Base-by-base conservation (phyloP, 2,888 invertebrate species). In the Oligia fasciuncula region DNA sequence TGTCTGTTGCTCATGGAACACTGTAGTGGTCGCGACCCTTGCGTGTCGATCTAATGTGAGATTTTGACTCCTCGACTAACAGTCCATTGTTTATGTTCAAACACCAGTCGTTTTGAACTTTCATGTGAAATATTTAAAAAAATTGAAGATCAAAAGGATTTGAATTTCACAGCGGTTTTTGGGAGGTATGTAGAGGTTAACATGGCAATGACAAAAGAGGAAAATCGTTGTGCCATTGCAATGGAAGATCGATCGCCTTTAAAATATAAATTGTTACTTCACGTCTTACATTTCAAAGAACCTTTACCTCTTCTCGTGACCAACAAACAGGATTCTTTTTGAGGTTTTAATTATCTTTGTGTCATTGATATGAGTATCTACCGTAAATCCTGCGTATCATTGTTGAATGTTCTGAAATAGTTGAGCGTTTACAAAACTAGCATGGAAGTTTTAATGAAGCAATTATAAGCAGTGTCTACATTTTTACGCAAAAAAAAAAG, bases 281-380 rank as follows among this genome's bases (percentile, higher is more conserved):
- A 84, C 70, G 84, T 83, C 79, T 87, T 85, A 87, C 85, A 86
- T 77, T 82, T 80, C 49, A 87, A 83, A 74, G 84, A 91, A 90
- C 92, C 92, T 93, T 94, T 92, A 92, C 93, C 93, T 93, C 89
- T 84, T 93, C 94, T 92, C 93, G 93, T 94, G 94, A 93, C 91
- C 87, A 90, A 91, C 88, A 91, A 92, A 88, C 88, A 85, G 90
- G 91, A 88, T 90, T 63, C 11, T 79, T 75, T 91, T 90, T 70
- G 73, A 79, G 60, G 43, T 62, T 90, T 90, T 89, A 88, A 89
- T 90, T 87, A 87, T 86, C 73, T 81, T 86, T 86, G 84, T 88
- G 85, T 87, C 84, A 88, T 89, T 85, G 85, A 84, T 79, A 75
- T 86, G 83, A 81, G 85, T 79, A 74, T 4, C 35, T 35, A 29